Conservation (phyloP, 2,888 invertebrate species). For the Cetonia aurata region DNA sequence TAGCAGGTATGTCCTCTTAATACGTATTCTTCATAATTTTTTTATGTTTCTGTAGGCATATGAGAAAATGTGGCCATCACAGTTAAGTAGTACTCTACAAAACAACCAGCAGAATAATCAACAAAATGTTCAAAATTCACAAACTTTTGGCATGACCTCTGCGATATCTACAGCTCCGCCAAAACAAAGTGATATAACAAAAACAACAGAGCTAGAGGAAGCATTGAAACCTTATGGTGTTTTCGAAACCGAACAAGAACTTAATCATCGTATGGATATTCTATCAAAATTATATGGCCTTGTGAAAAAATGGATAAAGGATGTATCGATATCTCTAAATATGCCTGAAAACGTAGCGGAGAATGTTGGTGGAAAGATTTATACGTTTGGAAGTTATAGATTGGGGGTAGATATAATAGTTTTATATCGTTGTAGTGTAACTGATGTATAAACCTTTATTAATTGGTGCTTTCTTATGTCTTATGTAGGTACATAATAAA, state of each 20-base stretch:
- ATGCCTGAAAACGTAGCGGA: constrained; percentile 93
- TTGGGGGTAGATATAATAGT: constrained; percentile 76
- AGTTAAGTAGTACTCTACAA: constrained; percentile 66
- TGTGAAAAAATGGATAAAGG: constrained; percentile 94
- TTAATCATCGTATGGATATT: constrained; percentile 90
- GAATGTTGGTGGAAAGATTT: constrained; percentile 96
- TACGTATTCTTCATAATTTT: constrained; percentile 32
- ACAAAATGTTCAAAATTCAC: constrained; percentile 72
- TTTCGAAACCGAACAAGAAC: constrained; percentile 90
- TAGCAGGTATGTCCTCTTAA: constrained; percentile 29
- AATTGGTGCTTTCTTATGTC: background rate
- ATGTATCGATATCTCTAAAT: constrained; percentile 88
- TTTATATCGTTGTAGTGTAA: constrained; percentile 7
- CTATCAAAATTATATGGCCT: constrained; percentile 88
- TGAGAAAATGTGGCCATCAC: constrained; percentile 70
- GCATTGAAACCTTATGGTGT: constrained; percentile 87
- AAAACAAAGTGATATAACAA: constrained; percentile 80
- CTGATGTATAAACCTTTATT: constrained; percentile 13
- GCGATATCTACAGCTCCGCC: constrained; percentile 92
- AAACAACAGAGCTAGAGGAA: constrained; percentile 83
- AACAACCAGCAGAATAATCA: constrained; percentile 64
- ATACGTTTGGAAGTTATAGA: constrained; percentile 98
- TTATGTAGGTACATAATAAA: constrained; percentile 84
- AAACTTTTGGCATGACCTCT: constrained; percentile 91
- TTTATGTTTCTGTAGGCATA: constrained; percentile 41